Evolutionary conservation across 1,140 invertebrate genomes (phyloP).

Genomic region (Brevipalpus yothersi): DNA sequence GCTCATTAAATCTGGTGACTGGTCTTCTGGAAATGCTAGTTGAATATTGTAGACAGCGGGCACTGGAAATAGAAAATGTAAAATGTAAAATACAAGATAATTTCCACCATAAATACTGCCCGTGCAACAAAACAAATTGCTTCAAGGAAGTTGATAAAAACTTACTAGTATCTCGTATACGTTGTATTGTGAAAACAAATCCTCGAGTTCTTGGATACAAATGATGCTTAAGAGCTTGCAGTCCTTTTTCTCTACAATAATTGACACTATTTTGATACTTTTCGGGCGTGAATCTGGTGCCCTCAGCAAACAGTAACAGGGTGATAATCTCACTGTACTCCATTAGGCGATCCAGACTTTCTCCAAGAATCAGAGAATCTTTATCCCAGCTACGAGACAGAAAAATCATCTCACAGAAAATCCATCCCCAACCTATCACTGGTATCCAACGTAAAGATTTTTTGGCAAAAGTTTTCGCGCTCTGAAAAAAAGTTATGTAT

Average conservation of each 20-base stretch:
- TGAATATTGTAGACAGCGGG: constrained; percentile 13
- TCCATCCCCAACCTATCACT: constrained; percentile 84
- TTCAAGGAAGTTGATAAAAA: not conserved
- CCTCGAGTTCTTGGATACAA: constrained; percentile 76
- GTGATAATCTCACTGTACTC: constrained; percentile 69
- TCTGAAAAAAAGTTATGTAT: constrained; percentile 30
- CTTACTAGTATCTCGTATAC: constrained; percentile 9
- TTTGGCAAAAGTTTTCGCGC: constrained; percentile 84
- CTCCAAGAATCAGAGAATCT: constrained; percentile 49
- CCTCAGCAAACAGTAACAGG: constrained; percentile 76
- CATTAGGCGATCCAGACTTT: constrained; percentile 48
- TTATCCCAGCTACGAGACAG: constrained; percentile 71
- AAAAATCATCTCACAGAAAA: constrained; percentile 75
- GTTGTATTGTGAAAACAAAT: constrained; percentile 26
- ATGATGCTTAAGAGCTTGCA: constrained; percentile 63
- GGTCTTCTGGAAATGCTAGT: constrained; percentile 13
- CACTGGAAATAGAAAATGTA: not conserved
- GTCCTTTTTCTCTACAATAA: constrained; percentile 58
- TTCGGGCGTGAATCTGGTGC: constrained; percentile 62
- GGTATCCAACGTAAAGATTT: constrained; percentile 70
- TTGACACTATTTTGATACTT: constrained; percentile 68
- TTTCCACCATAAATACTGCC: not conserved
- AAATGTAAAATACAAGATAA: not conserved
- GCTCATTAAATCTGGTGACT: constrained; percentile 43
- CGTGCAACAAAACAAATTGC: not conserved